These are phyloP conservation scores for Ctena decussata DNA, from an alignment of 2,888 invertebrate species.

Conservation along the genomic window DNA sequence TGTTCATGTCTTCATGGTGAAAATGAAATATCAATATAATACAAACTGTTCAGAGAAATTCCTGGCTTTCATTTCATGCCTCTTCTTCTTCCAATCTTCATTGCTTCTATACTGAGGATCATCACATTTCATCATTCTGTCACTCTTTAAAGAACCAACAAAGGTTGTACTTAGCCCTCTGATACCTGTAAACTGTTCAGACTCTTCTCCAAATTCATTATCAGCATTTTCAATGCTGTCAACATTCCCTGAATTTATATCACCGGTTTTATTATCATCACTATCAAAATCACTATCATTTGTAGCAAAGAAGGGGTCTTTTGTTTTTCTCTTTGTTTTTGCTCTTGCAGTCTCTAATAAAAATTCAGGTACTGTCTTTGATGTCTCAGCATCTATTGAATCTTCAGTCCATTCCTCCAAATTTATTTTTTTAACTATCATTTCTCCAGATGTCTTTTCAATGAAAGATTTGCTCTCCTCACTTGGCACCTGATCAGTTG, in stretches of 20 bases:
- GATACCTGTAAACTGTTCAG: neutral
- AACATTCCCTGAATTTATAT: neutral
- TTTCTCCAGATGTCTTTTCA: slow-evolving; percentile 60
- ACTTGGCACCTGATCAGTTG: too few relatives aligned
- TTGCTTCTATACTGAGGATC: slow-evolving; percentile 46
- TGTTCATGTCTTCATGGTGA: too few relatives aligned
- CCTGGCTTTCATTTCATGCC: slow-evolving; percentile 35
- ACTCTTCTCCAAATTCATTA: neutral
- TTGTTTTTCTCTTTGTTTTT: slow-evolving; percentile 40
- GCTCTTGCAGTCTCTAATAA: neutral
- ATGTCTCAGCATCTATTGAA: neutral
- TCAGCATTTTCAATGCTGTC: neutral
- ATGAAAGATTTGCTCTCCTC: neutral
- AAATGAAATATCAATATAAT: too few relatives aligned
- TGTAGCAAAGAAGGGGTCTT: slow-evolving; percentile 60
- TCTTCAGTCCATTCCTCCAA: slow-evolving; percentile 38
- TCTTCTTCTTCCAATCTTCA: slow-evolving; percentile 43
- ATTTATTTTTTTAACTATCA: slow-evolving; percentile 73
- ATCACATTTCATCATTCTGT: slow-evolving; percentile 47
- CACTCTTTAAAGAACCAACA: slow-evolving; percentile 56
- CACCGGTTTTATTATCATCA: neutral
- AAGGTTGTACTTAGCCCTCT: slow-evolving; percentile 65
- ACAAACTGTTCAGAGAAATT: neutral
- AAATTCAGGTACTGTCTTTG: neutral
- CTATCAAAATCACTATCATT: slow-evolving; percentile 38